Evolutionary conservation across 92 coral and sea anemone genomes (phyloP).

Genomic region (Zoanthus gigantus): DNA sequence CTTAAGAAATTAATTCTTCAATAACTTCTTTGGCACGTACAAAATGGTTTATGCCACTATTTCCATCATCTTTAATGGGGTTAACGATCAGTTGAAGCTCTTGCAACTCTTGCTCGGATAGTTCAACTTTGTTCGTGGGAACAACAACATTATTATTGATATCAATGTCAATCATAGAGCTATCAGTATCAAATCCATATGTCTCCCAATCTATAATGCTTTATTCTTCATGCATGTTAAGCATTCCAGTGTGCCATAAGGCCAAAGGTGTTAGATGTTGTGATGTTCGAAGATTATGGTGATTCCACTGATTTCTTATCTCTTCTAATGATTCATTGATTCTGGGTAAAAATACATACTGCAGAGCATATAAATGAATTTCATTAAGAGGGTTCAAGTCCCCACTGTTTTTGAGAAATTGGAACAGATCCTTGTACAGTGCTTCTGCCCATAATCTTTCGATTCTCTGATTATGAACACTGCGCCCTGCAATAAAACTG

Average conservation of each 20-base stretch:
- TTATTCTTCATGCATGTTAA: conserved; percentile 34
- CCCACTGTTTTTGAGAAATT: too few relatives aligned
- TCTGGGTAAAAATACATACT: conserved; percentile 32
- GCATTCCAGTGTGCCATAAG: conserved; percentile 24
- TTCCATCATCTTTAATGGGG: conserved; percentile 45
- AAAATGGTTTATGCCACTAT: conserved; percentile 50
- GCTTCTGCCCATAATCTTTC: too few relatives aligned
- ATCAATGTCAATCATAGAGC: background rate
- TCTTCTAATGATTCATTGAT: conserved; percentile 61
- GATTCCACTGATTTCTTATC: conserved; percentile 68
- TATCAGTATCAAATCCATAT: conserved; percentile 53
- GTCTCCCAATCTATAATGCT: conserved; percentile 38
- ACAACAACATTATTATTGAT: background rate
- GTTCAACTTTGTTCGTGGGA: conserved; percentile 34
- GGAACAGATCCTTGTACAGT: too few relatives aligned
- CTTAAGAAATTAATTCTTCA: background rate
- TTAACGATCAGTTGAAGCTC: conserved; percentile 39
- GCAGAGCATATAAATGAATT: too few relatives aligned
- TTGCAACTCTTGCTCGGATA: conserved; percentile 21
- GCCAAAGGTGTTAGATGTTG: conserved; percentile 61
- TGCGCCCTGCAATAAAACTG: too few relatives aligned
- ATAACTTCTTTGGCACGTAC: conserved; percentile 15
- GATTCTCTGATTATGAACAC: too few relatives aligned
- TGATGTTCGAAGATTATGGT: conserved; percentile 62
- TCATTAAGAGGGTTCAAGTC: too few relatives aligned